Conservation (phyloP, 1,140 invertebrate genomes). For the Cepaea nemoralis region DNA sequence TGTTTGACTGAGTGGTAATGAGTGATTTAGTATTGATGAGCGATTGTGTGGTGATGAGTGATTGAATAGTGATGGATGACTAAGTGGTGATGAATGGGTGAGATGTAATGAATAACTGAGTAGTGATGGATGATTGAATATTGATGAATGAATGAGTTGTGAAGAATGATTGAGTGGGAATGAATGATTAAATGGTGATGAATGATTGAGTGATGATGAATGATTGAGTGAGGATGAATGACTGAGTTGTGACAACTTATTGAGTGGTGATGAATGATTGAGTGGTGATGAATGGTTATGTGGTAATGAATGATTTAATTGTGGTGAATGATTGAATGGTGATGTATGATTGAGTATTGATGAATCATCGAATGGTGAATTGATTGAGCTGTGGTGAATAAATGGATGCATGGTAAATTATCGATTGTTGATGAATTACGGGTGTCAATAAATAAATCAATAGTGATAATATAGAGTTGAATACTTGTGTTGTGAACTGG, state of each 20-base stretch:
- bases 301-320: neutral
- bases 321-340: too few relatives aligned
- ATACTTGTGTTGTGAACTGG: too few relatives aligned
- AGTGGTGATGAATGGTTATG: neutral
- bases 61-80: neutral
- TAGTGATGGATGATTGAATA: neutral
- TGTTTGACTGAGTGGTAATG: too few relatives aligned
- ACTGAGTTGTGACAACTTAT: neutral
- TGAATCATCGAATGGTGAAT: too few relatives aligned
- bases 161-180: neutral
- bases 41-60: too few relatives aligned
- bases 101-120: neutral
- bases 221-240: neutral
- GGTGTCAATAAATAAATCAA: too few relatives aligned
- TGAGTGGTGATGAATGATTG: neutral
- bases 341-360: too few relatives aligned
- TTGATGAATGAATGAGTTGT: neutral
- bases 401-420: too few relatives aligned
- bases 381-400: too few relatives aligned
- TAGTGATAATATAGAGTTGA: too few relatives aligned
- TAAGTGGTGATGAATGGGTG: neutral
- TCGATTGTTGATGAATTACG: too few relatives aligned
- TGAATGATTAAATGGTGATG: neutral
- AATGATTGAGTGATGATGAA: neutral
- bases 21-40: too few relatives aligned